Evolutionary conservation across 2,797 vertebrate genomes (phyloP).

Genomic region (Delichon dasypus): DNA sequence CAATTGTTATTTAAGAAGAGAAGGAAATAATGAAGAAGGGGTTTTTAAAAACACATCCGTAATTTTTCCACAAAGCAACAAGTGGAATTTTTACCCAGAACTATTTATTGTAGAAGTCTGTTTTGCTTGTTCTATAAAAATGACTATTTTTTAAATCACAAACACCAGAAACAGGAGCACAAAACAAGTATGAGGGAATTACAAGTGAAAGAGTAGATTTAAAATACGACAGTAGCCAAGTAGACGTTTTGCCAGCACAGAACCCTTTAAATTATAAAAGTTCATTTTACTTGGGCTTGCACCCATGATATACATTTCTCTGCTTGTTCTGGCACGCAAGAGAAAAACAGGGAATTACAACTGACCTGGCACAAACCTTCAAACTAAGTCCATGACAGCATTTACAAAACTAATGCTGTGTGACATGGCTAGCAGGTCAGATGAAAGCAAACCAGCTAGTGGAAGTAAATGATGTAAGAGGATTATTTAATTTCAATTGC

Average conservation of each 20-base stretch:
- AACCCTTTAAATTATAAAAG: not conserved
- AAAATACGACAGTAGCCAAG: not conserved
- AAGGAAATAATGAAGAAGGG: constrained; percentile 51
- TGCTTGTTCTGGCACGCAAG: not conserved
- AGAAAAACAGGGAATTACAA: constrained; percentile 44
- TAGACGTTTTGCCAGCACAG: not conserved
- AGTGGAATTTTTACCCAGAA: not conserved
- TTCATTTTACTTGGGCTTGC: not conserved
- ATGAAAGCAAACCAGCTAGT: constrained; percentile 60
- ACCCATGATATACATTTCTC: constrained; percentile 23
- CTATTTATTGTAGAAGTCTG: not conserved
- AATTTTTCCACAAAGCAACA: constrained; percentile 6
- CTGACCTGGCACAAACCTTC: constrained; percentile 43
- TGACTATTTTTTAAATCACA: not conserved
- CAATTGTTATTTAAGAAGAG: constrained; percentile 50
- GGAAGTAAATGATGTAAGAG: constrained; percentile 52
- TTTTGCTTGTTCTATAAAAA: not conserved
- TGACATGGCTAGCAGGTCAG: constrained; percentile 48
- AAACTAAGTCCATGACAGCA: constrained; percentile 13
- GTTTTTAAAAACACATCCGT: constrained; percentile 5
- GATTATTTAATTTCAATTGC: constrained; percentile 56
- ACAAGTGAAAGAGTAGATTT: not conserved
- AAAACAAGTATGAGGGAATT: not conserved
- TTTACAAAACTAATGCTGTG: constrained; percentile 56
- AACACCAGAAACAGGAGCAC: not conserved